These are phyloP conservation scores for Zingel zingel DNA, from an alignment of 2,113 vertebrate species.

Conservation along the genomic window DNA sequence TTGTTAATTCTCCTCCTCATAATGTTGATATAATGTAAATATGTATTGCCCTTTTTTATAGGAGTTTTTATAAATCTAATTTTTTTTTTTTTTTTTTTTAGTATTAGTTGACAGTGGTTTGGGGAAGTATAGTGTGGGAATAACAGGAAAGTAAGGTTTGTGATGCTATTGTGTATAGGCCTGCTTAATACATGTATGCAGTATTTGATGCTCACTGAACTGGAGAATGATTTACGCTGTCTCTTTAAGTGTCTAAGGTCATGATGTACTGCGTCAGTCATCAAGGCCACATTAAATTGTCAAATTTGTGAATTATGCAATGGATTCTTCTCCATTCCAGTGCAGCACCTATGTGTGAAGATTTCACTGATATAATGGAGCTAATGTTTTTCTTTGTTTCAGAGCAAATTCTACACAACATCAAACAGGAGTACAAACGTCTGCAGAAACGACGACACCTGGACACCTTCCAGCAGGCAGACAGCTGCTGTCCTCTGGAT, in stretches of 20 bases:
- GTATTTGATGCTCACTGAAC: background rate
- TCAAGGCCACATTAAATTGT: background rate
- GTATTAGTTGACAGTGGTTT: background rate
- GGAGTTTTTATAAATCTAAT: too few relatives aligned
- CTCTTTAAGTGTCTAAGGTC: background rate
- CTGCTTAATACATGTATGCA: background rate
- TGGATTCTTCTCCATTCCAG: background rate
- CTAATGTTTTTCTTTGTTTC: conserved; percentile 2
- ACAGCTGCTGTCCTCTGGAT: conserved; percentile 92
- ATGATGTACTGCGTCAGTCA: background rate
- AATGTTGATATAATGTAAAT: too few relatives aligned
- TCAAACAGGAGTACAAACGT: conserved; percentile 99
- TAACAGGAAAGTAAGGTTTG: background rate
- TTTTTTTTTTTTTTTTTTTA: too few relatives aligned
- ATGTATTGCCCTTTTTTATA: too few relatives aligned
- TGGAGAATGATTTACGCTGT: background rate
- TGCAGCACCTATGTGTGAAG: background rate
- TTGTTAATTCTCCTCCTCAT: background rate
- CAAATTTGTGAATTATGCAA: background rate
- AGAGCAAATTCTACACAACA: conserved; percentile 99
- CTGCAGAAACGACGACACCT: conserved; percentile 97
- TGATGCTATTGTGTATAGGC: background rate
- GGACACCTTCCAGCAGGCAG: conserved; percentile 93
- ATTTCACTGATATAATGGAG: background rate
- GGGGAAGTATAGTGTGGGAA: background rate